Percentiles rank a stretch among this genome's conserved stretches.
phyloP scores from a whole-genome alignment of 2,113 vertebrate genomes.

The Emydocephalus ijimae region DNA sequence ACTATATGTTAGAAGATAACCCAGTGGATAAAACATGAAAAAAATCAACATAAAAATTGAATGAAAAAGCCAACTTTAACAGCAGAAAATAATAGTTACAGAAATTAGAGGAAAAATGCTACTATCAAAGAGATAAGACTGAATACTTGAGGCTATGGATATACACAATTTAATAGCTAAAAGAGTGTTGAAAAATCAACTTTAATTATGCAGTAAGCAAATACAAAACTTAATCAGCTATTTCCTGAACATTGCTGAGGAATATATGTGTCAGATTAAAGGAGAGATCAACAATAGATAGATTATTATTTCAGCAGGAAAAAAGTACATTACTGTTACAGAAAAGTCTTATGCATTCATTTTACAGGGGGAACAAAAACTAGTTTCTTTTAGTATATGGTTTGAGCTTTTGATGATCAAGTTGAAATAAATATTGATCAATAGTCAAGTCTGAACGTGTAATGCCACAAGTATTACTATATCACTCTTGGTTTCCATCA shows the following conservation, averaged over 20 bases:
- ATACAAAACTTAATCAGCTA: not conserved
- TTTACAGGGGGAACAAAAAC: not conserved
- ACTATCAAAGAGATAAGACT: constrained; percentile 4
- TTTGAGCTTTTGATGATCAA: not conserved
- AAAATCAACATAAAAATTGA: not conserved
- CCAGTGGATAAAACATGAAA: not conserved
- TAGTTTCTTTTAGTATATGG: not conserved
- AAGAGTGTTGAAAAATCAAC: not conserved
- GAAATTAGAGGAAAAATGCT: not conserved
- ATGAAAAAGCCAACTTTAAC: constrained; percentile 39
- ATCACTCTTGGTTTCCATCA: not conserved
- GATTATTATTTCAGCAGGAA: constrained; percentile 19
- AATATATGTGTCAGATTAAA: not conserved
- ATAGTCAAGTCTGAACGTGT: not conserved
- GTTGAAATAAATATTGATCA: not conserved
- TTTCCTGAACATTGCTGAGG: constrained; percentile 1
- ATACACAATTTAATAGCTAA: not conserved
- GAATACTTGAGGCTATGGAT: not conserved
- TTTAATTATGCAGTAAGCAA: constrained; percentile 12
- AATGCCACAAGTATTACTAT: not conserved
- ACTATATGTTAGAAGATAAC: constrained; percentile 19
- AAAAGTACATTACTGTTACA: constrained; percentile 6
- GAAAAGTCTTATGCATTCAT: not conserved
- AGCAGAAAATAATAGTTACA: constrained; percentile 17
- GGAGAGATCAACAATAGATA: constrained; percentile 27